Conservation (phyloP, 2,113 vertebrate genomes). For the Poeciliopsis turrubarensis region DNA sequence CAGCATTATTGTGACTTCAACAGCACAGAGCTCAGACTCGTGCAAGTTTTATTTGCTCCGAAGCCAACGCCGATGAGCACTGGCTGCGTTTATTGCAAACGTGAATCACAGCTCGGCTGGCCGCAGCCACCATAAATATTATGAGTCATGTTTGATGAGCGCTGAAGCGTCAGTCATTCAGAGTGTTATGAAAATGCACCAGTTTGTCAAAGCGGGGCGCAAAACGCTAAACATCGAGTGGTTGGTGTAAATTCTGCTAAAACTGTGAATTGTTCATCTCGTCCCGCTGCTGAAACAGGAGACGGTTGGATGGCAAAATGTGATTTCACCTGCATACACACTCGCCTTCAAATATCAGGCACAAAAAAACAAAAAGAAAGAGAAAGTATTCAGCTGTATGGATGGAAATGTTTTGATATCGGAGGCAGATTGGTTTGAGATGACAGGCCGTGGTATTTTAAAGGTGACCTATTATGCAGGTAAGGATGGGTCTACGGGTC, state of each 20-base stretch:
- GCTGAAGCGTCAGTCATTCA: neutral
- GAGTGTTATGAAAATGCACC: neutral
- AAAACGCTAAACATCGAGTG: neutral
- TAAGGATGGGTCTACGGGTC: too few relatives aligned
- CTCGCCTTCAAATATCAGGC: too few relatives aligned
- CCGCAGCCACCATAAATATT: slow-evolving; percentile 9
- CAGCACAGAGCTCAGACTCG: neutral
- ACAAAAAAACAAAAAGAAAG: too few relatives aligned
- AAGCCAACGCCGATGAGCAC: neutral
- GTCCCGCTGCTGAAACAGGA: neutral
- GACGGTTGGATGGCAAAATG: too few relatives aligned
- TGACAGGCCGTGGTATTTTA: too few relatives aligned
- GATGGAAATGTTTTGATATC: too few relatives aligned
- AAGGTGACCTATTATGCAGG: too few relatives aligned
- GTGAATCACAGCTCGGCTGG: neutral
- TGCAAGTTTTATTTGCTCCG: neutral
- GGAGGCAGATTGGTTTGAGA: too few relatives aligned
- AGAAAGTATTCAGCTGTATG: too few relatives aligned
- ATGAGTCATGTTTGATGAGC: slow-evolving; percentile 10
- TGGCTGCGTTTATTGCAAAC: slow-evolving; percentile 16
- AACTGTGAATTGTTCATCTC: neutral
- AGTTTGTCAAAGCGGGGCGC: neutral
- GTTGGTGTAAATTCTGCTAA: neutral
- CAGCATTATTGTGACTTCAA: neutral
- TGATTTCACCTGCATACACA: too few relatives aligned